Conservation (phyloP, 1,140 invertebrate species). For the Globodera ellingtonae region DNA sequence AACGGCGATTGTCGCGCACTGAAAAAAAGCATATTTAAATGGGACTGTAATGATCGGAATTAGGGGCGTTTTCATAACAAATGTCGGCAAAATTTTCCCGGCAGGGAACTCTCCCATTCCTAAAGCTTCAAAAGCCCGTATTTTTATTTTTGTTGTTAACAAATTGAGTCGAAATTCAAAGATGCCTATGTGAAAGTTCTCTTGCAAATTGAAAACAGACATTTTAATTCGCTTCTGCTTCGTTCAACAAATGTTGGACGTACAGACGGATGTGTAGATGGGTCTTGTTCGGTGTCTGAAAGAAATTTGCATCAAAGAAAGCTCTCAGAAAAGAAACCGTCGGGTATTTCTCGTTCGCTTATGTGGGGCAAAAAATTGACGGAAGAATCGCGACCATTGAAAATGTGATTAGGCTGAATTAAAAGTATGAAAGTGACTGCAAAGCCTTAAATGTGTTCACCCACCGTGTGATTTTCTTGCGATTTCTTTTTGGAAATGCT, state of each 20-base stretch:
- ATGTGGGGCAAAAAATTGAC: conserved; percentile 83
- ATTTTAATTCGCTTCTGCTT: conserved; percentile 79
- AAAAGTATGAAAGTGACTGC: neutral
- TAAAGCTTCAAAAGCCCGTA: too few relatives aligned
- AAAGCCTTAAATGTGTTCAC: conserved; percentile 7
- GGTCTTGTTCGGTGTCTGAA: conserved; percentile 85
- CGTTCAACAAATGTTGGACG: conserved; percentile 92
- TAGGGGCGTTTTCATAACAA: too few relatives aligned
- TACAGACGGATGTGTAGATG: conserved; percentile 90
- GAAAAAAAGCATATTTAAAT: conserved; percentile 34
- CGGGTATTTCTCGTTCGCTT: conserved; percentile 85
- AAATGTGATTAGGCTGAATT: conserved; percentile 15
- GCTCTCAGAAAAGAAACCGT: conserved; percentile 67
- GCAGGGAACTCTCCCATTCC: too few relatives aligned
- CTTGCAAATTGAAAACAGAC: conserved; percentile 29
- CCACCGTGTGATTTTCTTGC: neutral
- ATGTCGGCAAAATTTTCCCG: too few relatives aligned
- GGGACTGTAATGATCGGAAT: too few relatives aligned
- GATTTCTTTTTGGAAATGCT: conserved; percentile 23
- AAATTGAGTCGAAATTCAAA: too few relatives aligned
- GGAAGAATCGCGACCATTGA: conserved; percentile 53
- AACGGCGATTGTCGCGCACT: conserved; percentile 57
- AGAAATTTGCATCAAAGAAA: conserved; percentile 37
- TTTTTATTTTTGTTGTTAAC: too few relatives aligned
- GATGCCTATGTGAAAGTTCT: neutral